These are phyloP conservation scores for Lasiommata megera DNA, from an alignment of 2,888 invertebrate genomes.

Conservation along the genomic window DNA sequence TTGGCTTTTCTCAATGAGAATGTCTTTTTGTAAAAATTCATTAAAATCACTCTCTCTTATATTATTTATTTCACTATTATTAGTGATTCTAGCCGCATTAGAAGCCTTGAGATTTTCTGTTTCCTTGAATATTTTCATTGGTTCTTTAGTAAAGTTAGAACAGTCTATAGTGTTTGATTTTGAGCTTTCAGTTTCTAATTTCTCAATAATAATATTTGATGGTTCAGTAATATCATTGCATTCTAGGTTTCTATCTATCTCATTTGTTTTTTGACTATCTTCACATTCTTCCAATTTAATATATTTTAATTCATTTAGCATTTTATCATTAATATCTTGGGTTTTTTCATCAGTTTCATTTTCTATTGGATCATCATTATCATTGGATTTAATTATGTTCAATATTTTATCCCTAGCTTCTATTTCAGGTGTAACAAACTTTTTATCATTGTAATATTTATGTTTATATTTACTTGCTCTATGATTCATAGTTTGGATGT, in stretches of 20 bases:
- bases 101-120: neutral
- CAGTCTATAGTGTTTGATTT: neutral
- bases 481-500: conserved; percentile 62
- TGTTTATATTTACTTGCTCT: conserved; percentile 63
- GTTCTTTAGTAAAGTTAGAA: neutral
- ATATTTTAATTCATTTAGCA: conserved; percentile 21
- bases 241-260: neutral
- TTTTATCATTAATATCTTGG: conserved; percentile 11
- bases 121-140: neutral
- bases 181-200: neutral
- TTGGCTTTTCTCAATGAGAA: neutral
- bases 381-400: conserved; percentile 32
- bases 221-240: neutral
- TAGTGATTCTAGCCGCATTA: no score
- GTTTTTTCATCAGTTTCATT: conserved; percentile 13
- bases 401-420: conserved; percentile 54
- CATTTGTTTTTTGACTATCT: neutral
- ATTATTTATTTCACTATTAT: neutral
- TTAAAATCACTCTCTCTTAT: conserved; percentile 17
- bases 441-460: conserved; percentile 65
- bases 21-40: conserved; percentile 6
- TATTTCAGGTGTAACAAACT: conserved; percentile 56
- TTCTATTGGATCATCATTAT: conserved; percentile 14
- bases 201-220: neutral
- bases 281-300: conserved; percentile 18